These are phyloP conservation scores for Apeira syringaria DNA, from an alignment of 2,888 invertebrate species.

Conservation along the genomic window DNA sequence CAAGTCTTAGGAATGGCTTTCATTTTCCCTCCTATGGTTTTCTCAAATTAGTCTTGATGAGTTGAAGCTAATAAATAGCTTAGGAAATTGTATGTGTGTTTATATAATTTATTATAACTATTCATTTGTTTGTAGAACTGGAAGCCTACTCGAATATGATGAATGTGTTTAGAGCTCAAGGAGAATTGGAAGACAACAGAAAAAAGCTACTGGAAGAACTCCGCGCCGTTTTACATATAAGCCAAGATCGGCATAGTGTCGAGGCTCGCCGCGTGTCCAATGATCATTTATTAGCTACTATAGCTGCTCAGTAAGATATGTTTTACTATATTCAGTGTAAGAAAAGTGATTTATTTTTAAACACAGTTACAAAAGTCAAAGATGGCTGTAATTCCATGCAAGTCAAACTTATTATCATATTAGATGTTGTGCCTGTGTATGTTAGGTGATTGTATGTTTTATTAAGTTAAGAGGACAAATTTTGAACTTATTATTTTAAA, in stretches of 20 bases:
- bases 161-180: constrained; percentile 96
- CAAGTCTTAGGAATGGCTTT: constrained; percentile 77
- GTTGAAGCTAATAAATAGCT: constrained; percentile 43
- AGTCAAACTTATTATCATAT: constrained; percentile 40
- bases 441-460: constrained; percentile 24
- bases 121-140: constrained; percentile 87
- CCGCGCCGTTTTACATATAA: constrained; percentile 92
- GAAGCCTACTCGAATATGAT: constrained; percentile 96
- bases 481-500: too few relatives aligned
- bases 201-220: constrained; percentile 92
- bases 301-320: constrained; percentile 92
- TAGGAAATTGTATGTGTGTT: constrained; percentile 31
- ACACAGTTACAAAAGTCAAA: constrained; percentile 63
- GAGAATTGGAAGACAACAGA: constrained; percentile 92
- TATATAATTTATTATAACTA: constrained; percentile 33
- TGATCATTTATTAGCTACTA: constrained; percentile 94
- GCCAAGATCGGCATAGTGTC: constrained; percentile 95
- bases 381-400: constrained; percentile 65
- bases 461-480: constrained; percentile 32
- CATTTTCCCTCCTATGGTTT: constrained; percentile 81
- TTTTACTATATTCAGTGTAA: constrained; percentile 43
- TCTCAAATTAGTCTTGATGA: constrained; percentile 53
- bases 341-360: constrained; percentile 69
- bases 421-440: constrained; percentile 23
- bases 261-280: constrained; percentile 96